Base-by-base conservation (phyloP, 2,888 invertebrate species). In the Masnerella sp. region DNA sequence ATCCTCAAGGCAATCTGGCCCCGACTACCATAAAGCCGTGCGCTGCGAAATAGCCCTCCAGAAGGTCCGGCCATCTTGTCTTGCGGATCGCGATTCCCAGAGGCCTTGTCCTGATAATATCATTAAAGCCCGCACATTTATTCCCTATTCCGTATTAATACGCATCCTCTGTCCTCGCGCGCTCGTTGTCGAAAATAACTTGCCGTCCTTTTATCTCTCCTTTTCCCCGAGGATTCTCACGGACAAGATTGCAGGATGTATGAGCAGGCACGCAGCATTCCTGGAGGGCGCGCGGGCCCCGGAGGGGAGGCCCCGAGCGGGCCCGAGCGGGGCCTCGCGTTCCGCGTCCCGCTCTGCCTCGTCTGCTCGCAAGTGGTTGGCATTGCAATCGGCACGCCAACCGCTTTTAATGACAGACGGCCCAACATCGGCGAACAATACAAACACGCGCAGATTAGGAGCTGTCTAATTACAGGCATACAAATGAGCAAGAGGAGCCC, bases 401-500 rank as follows among this genome's bases (percentile, higher is more conserved):
- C 62, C 45, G 71, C 59, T 58, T 11, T 61, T 78, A 78, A 79
- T 77, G 77, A 80, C 76, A 75, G 70, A 80, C 71, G 70, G 78
- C 78, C 81, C 70, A 67, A 75, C n/a, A n/a, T n/a, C 65, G 67
- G 43, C 38, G 32, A 52, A 64, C 71, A 78, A 78, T 77, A 75
- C 76, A 77, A 78, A 78, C 72, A 78, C 70, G 67, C 62, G 51
- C 40, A 75, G 75, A 77, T 79, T 79, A 80, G 78, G 77, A 78
- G 78, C 78, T 79, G 81, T 81, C 83, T 84, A 84, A 84, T 84
- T 83, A 84, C 82, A 77, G 79, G 77, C 78, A 83, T 84, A 83
- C 80, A 84, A 84, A 84, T 83, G 83, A 83, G 79, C 20, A 43
- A 58, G n/a, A n/a, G n/a, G n/a, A n/a, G n/a, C n/a, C n/a, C n/a